Conservation (phyloP, 2,888 invertebrate species). For the Microdon myrmicae region DNA sequence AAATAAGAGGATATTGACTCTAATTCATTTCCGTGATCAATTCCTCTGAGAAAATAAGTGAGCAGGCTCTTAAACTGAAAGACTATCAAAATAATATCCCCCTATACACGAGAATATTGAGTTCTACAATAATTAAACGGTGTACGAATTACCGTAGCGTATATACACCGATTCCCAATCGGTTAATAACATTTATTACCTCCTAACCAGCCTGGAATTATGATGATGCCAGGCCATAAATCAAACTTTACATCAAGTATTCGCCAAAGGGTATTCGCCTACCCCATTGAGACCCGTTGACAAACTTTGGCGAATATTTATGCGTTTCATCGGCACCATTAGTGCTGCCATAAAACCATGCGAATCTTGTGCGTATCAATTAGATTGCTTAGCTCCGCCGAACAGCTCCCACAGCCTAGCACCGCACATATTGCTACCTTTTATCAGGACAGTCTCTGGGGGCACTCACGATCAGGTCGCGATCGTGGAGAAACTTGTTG, state of each 20-base stretch:
- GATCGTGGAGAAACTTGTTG: conserved; percentile 46
- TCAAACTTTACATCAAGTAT: conserved; percentile 25
- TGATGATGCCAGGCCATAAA: conserved; percentile 40
- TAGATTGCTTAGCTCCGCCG: conserved; percentile 30
- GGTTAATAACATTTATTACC: conserved; percentile 46
- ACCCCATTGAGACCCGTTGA: conserved; percentile 3
- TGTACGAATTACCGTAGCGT: too few species aligned
- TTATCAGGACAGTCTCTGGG: conserved; percentile 32
- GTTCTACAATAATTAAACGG: too few species aligned
- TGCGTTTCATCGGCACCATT: conserved; percentile 34
- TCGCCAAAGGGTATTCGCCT: conserved; percentile 41
- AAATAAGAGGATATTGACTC: too few species aligned
- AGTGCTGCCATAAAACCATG: conserved; percentile 28
- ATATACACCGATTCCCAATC: conserved; percentile 27
- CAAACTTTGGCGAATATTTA: conserved; percentile 23
- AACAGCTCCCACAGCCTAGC: conserved; percentile 15
- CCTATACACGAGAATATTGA: too few species aligned
- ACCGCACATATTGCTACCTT: background rate
- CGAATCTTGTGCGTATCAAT: conserved; percentile 33
- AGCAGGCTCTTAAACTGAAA: too few species aligned
- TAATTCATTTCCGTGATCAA: too few species aligned
- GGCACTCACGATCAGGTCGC: conserved; percentile 30
- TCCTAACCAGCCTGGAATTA: conserved; percentile 47
- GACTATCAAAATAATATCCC: too few species aligned
- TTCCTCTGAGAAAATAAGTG: too few species aligned